Base-by-base conservation (phyloP, 2,888 invertebrate genomes). In the Drosophila atripex region DNA sequence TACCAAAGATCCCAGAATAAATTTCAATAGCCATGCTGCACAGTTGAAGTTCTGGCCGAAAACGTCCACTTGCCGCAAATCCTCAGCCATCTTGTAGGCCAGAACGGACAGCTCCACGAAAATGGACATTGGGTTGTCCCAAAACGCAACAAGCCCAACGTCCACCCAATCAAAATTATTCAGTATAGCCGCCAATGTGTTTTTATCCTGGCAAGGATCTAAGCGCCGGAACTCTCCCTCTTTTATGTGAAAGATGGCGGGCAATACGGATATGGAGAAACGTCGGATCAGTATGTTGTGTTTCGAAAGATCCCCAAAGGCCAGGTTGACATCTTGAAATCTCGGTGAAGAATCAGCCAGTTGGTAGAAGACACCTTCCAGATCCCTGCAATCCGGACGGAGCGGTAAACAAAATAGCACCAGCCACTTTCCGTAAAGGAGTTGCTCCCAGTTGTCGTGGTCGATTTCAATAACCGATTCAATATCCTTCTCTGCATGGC, bases 391-490 rank as follows among this genome's bases (percentile, higher is more conserved):
- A 1, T 46, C 39, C 12, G 6, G 7, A 0, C 43, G 9, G 1
- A 2, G 9, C 4, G 21, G 7, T 3, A 38, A 39, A 8, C 70
- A 66, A 1, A 70, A 5, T 0, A 41, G 3, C 30, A 59, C 3
- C 6, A 70, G 35, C 58, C 66, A 70, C 16, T 70, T 54, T 2
- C 50, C 58, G 2, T 12, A 3, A 1, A 59, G 46, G 16, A 70
- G 0, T 5, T 52, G n/a, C 1, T 3, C 9, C 55, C 59, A 55
- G 30, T 68, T 59, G 0, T 12, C 2, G 4, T 45, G 41, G 14
- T 51, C 8, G 14, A 70, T 41, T 3, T 14, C 18, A 8, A 38
- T 23, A 6, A 65, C 16, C 6, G 28, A 3, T 14, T 23, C n/a
- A 11, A n/a, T 1, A 8, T 0, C 0, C 5, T 3, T 41, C 7